Conservation (phyloP, 2,797 vertebrate species). For the Sebastes vulpes region DNA sequence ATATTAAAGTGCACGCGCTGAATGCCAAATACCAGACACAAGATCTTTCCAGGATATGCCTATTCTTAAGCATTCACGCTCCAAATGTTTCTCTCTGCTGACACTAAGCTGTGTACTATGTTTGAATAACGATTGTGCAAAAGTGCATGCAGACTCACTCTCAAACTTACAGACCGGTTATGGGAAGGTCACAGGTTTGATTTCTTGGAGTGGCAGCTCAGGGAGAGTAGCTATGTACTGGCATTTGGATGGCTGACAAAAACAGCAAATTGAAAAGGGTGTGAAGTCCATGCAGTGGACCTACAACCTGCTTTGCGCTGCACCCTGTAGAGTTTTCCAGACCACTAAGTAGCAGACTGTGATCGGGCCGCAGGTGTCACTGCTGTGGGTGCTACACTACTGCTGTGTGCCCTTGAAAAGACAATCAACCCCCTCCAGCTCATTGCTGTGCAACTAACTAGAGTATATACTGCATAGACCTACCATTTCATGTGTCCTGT, state of each 20-base stretch:
- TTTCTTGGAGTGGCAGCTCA: not conserved
- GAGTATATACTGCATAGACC: not conserved
- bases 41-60: constrained; percentile 45
- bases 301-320: not conserved
- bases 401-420: constrained; percentile 37
- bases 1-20: constrained; percentile 58
- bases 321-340: constrained; percentile 7
- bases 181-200: not conserved
- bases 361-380: not conserved
- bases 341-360: not conserved
- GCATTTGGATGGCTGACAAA: not conserved
- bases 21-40: constrained; percentile 56
- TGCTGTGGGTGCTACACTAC: not conserved
- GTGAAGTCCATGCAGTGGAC: constrained; percentile 1
- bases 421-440: constrained; percentile 10
- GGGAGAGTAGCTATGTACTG: not conserved
- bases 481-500: not conserved
- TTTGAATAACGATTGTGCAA: constrained; percentile 13
- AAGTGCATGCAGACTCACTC: not conserved
- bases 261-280: constrained; percentile 2
- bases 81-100: constrained; percentile 21
- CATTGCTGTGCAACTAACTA: not conserved
- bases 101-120: constrained; percentile 1
- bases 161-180: not conserved
- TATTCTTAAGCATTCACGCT: constrained; percentile 26